Evolutionary conservation across 30 jellyfish, hydroid and myxozoan species (phyloP), one percentile per base, ranked within the genome.

Genomic region (Sanderia malayensis): DNA sequence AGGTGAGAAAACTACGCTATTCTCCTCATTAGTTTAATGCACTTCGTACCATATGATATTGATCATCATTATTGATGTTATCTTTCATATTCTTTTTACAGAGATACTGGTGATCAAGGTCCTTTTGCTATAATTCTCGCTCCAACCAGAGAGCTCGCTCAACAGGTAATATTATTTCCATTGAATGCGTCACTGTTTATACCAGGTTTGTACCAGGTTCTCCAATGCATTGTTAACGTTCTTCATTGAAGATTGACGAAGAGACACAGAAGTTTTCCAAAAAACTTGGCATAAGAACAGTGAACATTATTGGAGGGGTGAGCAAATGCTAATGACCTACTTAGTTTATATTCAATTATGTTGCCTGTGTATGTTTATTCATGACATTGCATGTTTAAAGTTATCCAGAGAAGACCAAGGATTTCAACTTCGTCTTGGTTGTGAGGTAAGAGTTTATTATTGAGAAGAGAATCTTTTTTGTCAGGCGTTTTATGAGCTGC

Each of bases 61-160:
- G n/a, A n/a, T n/a, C n/a, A n/a, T n/a, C n/a, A n/a, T n/a, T n/a
- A n/a, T n/a, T n/a, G n/a, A n/a, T n/a, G n/a, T n/a, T n/a, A n/a
- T n/a, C n/a, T n/a, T n/a, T n/a, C n/a, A n/a, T n/a, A n/a, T n/a
- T n/a, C n/a, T n/a, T n/a, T n/a, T 15, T 34, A 1, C 59, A 79
- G 79, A 31, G 86, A 77, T 71, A 78, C 89, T 25, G 96, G 88
- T 28, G 95, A 82, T 46, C 85, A 81, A 80, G 96, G 99, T 24
- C 99, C 99, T 7, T 93, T 76, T 81, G 99, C 99, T 15, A 93
- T 93, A 13, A 93, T 93, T 28, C 84, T 93, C 30, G 99, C 99
- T 0, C 99, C 99, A 22, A 93, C 99, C 31, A 85, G 99, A 69
- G 99, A 93, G 57, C 66, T 93, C 60, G 96, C 99, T 3, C 95